phyloP scores from a whole-genome alignment of 2,797 vertebrate species.

The Cetoscarus ocellatus region DNA sequence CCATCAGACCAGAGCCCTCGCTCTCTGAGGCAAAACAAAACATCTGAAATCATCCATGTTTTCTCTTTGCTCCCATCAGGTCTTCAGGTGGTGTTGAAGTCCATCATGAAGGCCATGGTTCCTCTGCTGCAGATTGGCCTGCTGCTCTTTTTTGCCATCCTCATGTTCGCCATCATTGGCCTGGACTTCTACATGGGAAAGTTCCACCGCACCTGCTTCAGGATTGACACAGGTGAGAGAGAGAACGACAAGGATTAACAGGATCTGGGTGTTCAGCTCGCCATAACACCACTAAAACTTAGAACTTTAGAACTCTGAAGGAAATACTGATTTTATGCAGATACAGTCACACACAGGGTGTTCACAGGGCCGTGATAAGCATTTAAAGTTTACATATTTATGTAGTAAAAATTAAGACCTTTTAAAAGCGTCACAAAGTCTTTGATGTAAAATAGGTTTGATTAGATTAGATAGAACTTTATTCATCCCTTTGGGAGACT shows the following conservation, averaged over 20 bases:
- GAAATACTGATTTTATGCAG: background rate
- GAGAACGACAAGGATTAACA: background rate
- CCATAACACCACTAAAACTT: background rate
- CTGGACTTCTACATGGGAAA: conserved; percentile 98
- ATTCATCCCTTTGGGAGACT: no score
- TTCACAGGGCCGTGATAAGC: no score
- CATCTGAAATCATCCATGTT: background rate
- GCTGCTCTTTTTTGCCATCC: conserved; percentile 96
- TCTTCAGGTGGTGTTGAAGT: conserved; percentile 97
- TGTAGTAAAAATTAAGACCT: no score
- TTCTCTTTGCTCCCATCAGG: conserved; percentile 75
- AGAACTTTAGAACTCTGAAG: background rate
- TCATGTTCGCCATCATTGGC: conserved; percentile 98
- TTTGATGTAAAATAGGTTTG: no score
- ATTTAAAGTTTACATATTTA: no score
- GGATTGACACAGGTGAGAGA: conserved; percentile 86
- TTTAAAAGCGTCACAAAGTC: no score
- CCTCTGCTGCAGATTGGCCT: conserved; percentile 96
- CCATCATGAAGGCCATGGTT: conserved; percentile 99
- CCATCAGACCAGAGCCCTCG: no score
- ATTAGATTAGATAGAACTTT: no score
- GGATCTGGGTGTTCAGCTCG: background rate
- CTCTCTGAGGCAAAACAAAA: no score
- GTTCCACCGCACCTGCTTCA: conserved; percentile 94
- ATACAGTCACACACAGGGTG: no score